Evolutionary conservation across 1,140 invertebrate species (phyloP).

Genomic region (Pemphigus obesinymphae): DNA sequence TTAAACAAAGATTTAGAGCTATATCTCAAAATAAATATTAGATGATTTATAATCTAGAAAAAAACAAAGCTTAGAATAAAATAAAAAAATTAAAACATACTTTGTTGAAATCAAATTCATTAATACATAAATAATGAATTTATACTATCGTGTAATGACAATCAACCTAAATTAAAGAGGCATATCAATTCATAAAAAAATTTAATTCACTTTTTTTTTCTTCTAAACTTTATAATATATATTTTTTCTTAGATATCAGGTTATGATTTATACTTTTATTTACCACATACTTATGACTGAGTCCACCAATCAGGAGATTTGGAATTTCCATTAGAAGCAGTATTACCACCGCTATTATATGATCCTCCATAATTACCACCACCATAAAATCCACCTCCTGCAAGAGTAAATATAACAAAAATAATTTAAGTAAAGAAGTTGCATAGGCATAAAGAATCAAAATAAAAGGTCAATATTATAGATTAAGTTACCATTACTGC

Average conservation of each 20-base stretch:
- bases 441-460: background rate
- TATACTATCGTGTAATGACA: conserved; percentile 28
- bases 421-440: background rate
- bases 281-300: conserved; percentile 15
- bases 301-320: conserved; percentile 41
- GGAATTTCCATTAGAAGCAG: conserved; percentile 39
- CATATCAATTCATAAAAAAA: conserved; percentile 39
- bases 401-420: background rate
- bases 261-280: conserved; percentile 17
- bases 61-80: conserved; percentile 28
- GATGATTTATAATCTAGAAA: conserved; percentile 30
- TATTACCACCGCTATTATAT: conserved; percentile 24
- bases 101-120: conserved; percentile 27
- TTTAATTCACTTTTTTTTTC: conserved; percentile 4
- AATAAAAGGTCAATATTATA: background rate
- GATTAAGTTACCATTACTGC: conserved; percentile 17
- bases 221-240: conserved; percentile 33
- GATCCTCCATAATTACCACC: conserved; percentile 43
- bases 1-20: conserved; percentile 20
- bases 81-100: conserved; percentile 35
- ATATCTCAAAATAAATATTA: conserved; percentile 37
- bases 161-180: conserved; percentile 26
- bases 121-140: conserved; percentile 39
- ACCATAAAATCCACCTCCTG: conserved; percentile 26
- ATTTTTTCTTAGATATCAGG: conserved; percentile 7